Evolutionary conservation across 2,113 vertebrate genomes (phyloP).

Genomic region (Poeciliopsis occidentalis): DNA sequence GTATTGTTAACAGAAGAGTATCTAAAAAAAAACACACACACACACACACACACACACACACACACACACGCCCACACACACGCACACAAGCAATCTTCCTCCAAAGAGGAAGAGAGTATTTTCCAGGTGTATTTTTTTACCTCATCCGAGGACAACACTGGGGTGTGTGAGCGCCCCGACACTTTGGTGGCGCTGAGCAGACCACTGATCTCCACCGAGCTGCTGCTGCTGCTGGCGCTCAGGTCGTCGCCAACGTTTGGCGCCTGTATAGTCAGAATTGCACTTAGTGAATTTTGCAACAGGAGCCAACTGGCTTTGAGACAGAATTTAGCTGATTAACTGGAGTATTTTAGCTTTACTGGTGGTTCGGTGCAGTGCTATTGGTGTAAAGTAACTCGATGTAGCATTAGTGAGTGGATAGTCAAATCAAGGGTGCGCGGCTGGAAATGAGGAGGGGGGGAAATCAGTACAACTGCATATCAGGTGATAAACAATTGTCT

Average conservation of each 20-base stretch:
- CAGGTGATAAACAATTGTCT: too few species aligned
- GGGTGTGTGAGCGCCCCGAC: conserved; percentile 82
- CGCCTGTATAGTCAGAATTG: conserved; percentile 77
- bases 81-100: background rate
- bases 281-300: conserved; percentile 1
- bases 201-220: conserved; percentile 90
- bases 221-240: conserved; percentile 91
- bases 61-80: too few species aligned
- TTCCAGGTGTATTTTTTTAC: conserved; percentile 68
- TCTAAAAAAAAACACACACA: background rate
- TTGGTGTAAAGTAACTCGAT: conserved; percentile 17
- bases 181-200: conserved; percentile 84
- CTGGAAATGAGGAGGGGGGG: background rate
- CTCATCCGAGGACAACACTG: conserved; percentile 90
- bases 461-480: conserved; percentile 5
- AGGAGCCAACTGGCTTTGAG: conserved; percentile 19
- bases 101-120: background rate
- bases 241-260: conserved; percentile 86
- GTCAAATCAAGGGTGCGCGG: conserved; percentile 19
- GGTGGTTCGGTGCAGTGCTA: conserved; percentile 22
- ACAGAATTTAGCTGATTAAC: conserved; percentile 28
- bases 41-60: too few species aligned
- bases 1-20: conserved; percentile 65
- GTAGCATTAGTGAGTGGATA: conserved; percentile 19
- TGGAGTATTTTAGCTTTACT: conserved; percentile 16